Conservation (phyloP, 2,113 vertebrate species). For the Herpailurus yagouaroundi region DNA sequence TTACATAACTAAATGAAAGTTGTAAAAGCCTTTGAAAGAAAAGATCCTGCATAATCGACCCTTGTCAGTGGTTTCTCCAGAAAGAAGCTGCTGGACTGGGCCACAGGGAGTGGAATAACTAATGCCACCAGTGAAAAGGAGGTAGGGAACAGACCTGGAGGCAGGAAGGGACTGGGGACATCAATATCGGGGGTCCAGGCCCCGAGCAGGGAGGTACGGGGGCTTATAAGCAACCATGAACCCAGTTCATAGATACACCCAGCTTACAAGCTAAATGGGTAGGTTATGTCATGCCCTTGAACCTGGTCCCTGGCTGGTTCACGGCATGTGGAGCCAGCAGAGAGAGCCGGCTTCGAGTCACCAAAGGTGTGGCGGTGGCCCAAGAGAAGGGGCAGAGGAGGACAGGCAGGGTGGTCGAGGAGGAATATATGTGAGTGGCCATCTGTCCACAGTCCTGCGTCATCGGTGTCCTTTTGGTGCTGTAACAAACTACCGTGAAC, state of each 20-base stretch:
- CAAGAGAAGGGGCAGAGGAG: background rate
- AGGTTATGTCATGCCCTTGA: background rate
- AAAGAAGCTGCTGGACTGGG: background rate
- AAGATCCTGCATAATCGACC: background rate
- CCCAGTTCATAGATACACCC: background rate
- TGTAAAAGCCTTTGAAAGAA: background rate
- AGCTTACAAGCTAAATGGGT: rapidly evolving
- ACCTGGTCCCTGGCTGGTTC: background rate
- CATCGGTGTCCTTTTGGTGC: background rate
- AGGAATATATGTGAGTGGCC: background rate
- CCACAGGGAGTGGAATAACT: background rate
- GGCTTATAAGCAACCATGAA: background rate
- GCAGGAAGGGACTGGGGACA: background rate
- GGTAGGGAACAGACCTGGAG: no score
- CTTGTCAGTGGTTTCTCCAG: background rate
- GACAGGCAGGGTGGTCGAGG: background rate
- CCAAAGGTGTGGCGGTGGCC: background rate
- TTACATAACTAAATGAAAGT: background rate
- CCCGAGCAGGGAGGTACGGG: background rate
- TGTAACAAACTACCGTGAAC: background rate
- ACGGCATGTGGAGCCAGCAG: background rate
- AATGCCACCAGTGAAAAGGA: background rate
- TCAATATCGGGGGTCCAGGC: background rate
- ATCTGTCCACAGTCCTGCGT: background rate
- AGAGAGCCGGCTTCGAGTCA: background rate